A percentile compares a stretch with the other conserved stretches of the same genome.
These are phyloP conservation scores for Blennius ocellaris DNA, from an alignment of 2,113 vertebrate genomes.

Conservation along the genomic window DNA sequence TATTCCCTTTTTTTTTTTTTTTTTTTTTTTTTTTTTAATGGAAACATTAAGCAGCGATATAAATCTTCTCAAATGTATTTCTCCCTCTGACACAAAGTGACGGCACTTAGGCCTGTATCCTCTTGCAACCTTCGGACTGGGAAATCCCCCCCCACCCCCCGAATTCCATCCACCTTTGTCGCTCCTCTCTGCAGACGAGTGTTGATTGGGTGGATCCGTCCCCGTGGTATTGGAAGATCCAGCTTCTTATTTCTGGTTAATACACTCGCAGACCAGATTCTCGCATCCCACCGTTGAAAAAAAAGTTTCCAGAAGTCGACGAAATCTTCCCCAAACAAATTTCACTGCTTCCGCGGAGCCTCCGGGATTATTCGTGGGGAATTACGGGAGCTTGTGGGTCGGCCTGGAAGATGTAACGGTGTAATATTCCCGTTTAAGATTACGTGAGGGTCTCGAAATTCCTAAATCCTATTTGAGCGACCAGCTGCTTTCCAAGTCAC, in stretches of 20 bases:
- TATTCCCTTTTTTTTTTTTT: slow-evolving; percentile 6
- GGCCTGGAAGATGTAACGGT: slow-evolving; percentile 61
- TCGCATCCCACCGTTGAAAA: too few species aligned
- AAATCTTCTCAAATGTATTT: slow-evolving; percentile 53
- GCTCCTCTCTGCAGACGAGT: slow-evolving; percentile 41
- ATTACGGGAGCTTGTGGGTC: slow-evolving; percentile 60
- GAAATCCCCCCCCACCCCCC: slow-evolving; percentile 59
- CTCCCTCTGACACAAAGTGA: slow-evolving; percentile 45
- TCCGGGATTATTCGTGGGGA: slow-evolving; percentile 61
- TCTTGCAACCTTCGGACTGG: slow-evolving; percentile 62
- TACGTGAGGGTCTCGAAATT: slow-evolving; percentile 64
- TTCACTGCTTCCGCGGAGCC: slow-evolving; percentile 45
- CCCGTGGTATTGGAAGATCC: neutral
- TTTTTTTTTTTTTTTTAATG: slow-evolving; percentile 12
- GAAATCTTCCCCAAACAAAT: slow-evolving; percentile 44
- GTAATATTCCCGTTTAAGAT: slow-evolving; percentile 66
- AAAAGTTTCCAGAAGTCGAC: slow-evolving; percentile 6
- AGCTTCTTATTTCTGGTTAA: too few species aligned
- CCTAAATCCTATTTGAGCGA: slow-evolving; percentile 60
- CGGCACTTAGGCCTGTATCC: slow-evolving; percentile 65
- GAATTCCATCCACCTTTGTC: slow-evolving; percentile 66
- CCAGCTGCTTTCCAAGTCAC: slow-evolving; percentile 55
- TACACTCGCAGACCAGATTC: too few species aligned
- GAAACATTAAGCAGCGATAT: slow-evolving; percentile 54
- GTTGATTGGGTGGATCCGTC: slow-evolving; percentile 51